These are phyloP conservation scores for Drosophila ustulata DNA, from an alignment of 2,888 invertebrate species.

Conservation along the genomic window DNA sequence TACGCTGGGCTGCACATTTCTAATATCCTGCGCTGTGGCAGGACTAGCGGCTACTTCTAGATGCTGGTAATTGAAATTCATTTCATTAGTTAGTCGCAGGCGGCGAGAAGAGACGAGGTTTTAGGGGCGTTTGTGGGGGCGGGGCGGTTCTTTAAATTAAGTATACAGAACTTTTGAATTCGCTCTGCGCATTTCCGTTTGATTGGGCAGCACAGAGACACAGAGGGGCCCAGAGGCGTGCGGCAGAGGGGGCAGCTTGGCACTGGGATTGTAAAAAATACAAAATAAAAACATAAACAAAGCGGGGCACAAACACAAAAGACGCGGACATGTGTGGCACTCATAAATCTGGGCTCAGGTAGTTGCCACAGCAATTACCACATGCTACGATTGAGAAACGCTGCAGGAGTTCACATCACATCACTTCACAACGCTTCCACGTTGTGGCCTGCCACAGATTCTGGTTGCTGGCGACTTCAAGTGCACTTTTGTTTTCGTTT, in stretches of 20 bases:
- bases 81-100: constrained; percentile 54
- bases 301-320: constrained; percentile 13
- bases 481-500: constrained; percentile 54
- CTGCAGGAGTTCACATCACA: constrained; percentile 67
- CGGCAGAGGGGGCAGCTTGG: constrained; percentile 52
- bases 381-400: constrained; percentile 73
- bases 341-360: constrained; percentile 62
- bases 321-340: constrained; percentile 36
- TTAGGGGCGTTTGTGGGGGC: neutral
- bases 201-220: neutral
- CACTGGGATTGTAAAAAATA: constrained; percentile 12
- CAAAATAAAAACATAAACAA: constrained; percentile 27
- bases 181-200: neutral
- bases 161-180: constrained; percentile 18
- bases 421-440: neutral
- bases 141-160: constrained; percentile 26
- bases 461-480: constrained; percentile 66
- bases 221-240: constrained; percentile 41
- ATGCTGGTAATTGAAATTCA: constrained; percentile 71
- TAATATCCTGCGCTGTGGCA: constrained; percentile 68
- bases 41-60: constrained; percentile 20
- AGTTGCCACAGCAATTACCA: constrained; percentile 69
- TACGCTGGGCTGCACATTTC: constrained; percentile 75
- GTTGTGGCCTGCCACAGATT: neutral
- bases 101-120: neutral